Evolutionary conservation across 1,140 invertebrate species (phyloP), one percentile per base, ranked within the genome.

Genomic region (Diorhabda carinulata): DNA sequence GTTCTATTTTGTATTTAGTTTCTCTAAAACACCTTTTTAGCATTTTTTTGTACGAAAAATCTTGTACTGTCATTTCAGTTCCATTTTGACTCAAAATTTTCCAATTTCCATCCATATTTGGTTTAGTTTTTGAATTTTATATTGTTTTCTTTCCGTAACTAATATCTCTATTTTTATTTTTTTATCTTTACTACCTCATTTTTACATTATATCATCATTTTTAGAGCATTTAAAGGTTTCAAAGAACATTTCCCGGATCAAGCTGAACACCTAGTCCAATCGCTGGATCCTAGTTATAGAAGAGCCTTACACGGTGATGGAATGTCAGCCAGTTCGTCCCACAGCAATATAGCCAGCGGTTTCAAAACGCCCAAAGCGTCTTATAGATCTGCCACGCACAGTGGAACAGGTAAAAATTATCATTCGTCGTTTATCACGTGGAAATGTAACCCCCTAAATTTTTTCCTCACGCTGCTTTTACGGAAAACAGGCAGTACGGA

Each of bases 201-300:
- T 25, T 25, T 25, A 25, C 25, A 1, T 25, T 25, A 25, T 25
- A 25, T 25, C 25, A 25, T 25, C 25, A 25, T 25, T 25, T 25
- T 25, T 77, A 92, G 94, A 77, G 95, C 95, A 43, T 98, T 91
- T 82, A 94, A 93, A 89, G 89, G 89, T 56, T 98, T 97, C 83
- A 89, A 92, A 66, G 88, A 91, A 25, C 92, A 96, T 77, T 99
- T 98, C 81, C 93, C 93, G 0, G 91, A 94, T 41, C 89, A 94
- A 74, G 96, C 95, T 2, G 96, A 98, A 72, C 83, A 85, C 44
- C 83, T 99, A 60, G 88, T 97, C 71, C 88, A 90, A 45, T 89
- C 88, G 0, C 83, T 99, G 43, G 97, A 98, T 78, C 83, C 89
- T 2, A 87, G 88, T 3, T 95, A 95, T 69, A 93, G 97, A 82